These are phyloP conservation scores for Chondrosia reniformis DNA, from an alignment of 37 sponge, comb jelly and placozoan genomes.

Conservation along the genomic window DNA sequence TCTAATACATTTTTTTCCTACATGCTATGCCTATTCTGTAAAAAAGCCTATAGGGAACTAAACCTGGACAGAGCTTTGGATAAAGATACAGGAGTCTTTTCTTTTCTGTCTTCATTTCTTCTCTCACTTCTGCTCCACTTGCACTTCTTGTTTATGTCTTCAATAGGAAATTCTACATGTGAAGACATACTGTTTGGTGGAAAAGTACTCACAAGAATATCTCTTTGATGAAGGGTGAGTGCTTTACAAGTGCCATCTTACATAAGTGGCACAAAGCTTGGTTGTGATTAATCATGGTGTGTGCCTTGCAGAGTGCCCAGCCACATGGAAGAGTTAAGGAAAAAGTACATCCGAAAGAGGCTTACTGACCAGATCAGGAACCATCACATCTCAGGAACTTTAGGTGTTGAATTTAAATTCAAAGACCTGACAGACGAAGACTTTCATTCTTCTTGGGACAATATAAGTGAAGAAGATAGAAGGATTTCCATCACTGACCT, in stretches of 20 bases:
- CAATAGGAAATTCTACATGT: too few relatives aligned
- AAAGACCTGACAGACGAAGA: background rate
- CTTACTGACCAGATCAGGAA: background rate
- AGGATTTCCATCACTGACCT: background rate
- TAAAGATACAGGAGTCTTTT: too few relatives aligned
- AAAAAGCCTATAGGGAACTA: too few relatives aligned
- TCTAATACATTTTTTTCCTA: too few relatives aligned
- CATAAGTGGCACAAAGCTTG: background rate
- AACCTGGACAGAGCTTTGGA: too few relatives aligned
- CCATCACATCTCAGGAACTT: background rate
- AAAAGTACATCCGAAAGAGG: background rate
- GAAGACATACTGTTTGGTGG: too few relatives aligned
- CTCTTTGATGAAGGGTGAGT: background rate
- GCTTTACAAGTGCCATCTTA: background rate
- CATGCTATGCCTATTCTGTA: too few relatives aligned
- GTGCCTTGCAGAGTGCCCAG: background rate
- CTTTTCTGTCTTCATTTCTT: too few relatives aligned
- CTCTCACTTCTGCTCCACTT: too few relatives aligned
- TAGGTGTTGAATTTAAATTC: background rate
- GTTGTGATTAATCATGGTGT: background rate
- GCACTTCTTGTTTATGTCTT: too few relatives aligned
- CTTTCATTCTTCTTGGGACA: background rate
- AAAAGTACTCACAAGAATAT: background rate
- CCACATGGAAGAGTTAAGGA: background rate
- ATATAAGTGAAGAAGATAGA: background rate